These are phyloP conservation scores for Pseudopodoces humilis DNA, from an alignment of 2,113 vertebrate species.

Conservation along the genomic window DNA sequence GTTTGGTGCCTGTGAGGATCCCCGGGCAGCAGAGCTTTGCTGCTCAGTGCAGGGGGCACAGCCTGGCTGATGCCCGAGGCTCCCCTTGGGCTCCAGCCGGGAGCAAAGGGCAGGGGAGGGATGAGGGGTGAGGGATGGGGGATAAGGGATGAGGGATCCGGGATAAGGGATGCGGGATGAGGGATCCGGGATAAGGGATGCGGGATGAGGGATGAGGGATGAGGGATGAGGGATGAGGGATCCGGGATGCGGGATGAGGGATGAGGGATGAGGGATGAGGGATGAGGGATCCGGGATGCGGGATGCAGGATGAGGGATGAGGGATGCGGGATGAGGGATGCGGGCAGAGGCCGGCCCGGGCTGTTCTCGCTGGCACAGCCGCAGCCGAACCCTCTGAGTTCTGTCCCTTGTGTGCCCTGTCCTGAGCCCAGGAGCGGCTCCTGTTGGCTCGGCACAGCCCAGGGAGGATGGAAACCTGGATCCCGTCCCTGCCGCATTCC, in stretches of 20 bases:
- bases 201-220: too few relatives aligned
- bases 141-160: too few relatives aligned
- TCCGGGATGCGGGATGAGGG: too few relatives aligned
- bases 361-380: background rate
- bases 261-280: too few relatives aligned
- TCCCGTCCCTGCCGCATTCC: fast-evolving
- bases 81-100: background rate
- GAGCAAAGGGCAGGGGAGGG: too few relatives aligned
- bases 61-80: background rate
- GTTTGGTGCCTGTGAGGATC: background rate
- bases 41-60: background rate
- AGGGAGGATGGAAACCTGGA: background rate
- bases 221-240: too few relatives aligned
- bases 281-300: too few relatives aligned
- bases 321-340: too few relatives aligned
- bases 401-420: fast-evolving
- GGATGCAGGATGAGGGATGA: background rate
- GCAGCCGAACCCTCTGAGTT: background rate
- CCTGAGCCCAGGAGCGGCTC: fast-evolving
- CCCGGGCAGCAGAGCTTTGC: background rate
- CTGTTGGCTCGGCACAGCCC: fast-evolving
- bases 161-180: too few relatives aligned
- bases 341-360: background rate
- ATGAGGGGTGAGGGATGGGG: too few relatives aligned
- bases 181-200: too few relatives aligned